Evolutionary conservation across 2,888 invertebrate genomes (phyloP).

Genomic region (Platycheirus albimanus): DNA sequence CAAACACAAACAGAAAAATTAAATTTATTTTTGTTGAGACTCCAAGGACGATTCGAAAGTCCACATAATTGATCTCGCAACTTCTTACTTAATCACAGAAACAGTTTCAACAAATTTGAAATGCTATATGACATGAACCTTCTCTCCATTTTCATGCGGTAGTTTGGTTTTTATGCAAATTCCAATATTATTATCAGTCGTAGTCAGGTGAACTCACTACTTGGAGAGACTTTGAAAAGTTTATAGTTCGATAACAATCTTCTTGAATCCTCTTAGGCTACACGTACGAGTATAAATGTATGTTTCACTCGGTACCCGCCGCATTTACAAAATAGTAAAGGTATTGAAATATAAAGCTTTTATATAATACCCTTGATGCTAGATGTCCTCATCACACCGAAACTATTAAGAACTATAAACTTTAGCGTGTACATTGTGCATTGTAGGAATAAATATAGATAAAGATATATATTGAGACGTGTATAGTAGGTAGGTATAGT

Average conservation of each 20-base stretch:
- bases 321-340: no score
- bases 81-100: not conserved
- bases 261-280: constrained; percentile 41
- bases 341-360: constrained; percentile 17
- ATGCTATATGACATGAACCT: constrained; percentile 12
- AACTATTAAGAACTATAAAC: constrained; percentile 71
- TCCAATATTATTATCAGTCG: constrained; percentile 39
- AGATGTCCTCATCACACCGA: constrained; percentile 57
- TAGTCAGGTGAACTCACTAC: constrained; percentile 29
- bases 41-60: no score
- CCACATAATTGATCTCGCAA: no score
- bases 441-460: not conserved
- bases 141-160: constrained; percentile 6
- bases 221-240: constrained; percentile 41
- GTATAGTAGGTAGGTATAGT: no score
- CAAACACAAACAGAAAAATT: no score
- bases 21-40: no score
- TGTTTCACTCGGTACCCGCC: no score
- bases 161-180: constrained; percentile 45
- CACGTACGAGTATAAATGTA: not conserved
- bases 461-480: no score
- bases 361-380: constrained; percentile 36
- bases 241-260: constrained; percentile 54
- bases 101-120: not conserved
- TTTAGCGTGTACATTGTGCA: constrained; percentile 5